Conservation (phyloP, 2,113 vertebrate genomes). For the Larimichthys crocea region DNA sequence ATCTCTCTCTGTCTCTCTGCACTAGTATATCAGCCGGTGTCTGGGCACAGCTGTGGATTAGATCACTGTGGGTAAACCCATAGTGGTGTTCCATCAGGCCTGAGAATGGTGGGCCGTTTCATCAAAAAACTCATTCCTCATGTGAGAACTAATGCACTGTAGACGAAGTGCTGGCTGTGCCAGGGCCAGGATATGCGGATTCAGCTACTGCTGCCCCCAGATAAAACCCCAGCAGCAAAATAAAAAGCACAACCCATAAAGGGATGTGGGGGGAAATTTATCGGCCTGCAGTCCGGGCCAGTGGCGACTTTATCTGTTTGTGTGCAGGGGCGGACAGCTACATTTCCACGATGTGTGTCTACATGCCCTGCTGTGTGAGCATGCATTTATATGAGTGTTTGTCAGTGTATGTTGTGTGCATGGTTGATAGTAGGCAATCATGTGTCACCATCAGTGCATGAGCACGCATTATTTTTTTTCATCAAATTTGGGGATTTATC, state of each 20-base stretch:
- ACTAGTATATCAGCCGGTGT: slow-evolving; percentile 57
- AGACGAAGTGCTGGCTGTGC: slow-evolving; percentile 63
- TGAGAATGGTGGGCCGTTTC: slow-evolving; percentile 68
- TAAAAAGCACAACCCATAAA: slow-evolving; percentile 69
- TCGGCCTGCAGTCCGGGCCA: slow-evolving; percentile 51
- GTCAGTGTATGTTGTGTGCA: slow-evolving; percentile 18
- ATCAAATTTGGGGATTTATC: slow-evolving; percentile 31
- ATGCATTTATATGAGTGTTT: slow-evolving; percentile 63
- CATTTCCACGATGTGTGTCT: slow-evolving; percentile 60
- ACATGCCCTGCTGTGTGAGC: slow-evolving; percentile 58
- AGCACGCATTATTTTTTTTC: slow-evolving; percentile 31
- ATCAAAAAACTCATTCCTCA: slow-evolving; percentile 77
- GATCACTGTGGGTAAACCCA: slow-evolving; percentile 68
- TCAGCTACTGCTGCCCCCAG: slow-evolving; percentile 66
- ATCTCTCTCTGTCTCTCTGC: slow-evolving; percentile 60
- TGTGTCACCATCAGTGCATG: slow-evolving; percentile 36
- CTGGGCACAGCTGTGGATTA: slow-evolving; percentile 69
- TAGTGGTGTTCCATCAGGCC: slow-evolving; percentile 72
- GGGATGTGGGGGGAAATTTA: slow-evolving; percentile 56
- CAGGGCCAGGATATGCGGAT: slow-evolving; percentile 62
- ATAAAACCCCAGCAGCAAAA: slow-evolving; percentile 72
- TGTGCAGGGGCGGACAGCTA: slow-evolving; percentile 64
- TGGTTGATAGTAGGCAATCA: slow-evolving; percentile 21
- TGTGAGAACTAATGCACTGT: slow-evolving; percentile 69
- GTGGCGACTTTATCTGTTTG: slow-evolving; percentile 66